Evolutionary conservation across 2,113 vertebrate species (phyloP).

Genomic region (Psammodynastes pulverulentus): DNA sequence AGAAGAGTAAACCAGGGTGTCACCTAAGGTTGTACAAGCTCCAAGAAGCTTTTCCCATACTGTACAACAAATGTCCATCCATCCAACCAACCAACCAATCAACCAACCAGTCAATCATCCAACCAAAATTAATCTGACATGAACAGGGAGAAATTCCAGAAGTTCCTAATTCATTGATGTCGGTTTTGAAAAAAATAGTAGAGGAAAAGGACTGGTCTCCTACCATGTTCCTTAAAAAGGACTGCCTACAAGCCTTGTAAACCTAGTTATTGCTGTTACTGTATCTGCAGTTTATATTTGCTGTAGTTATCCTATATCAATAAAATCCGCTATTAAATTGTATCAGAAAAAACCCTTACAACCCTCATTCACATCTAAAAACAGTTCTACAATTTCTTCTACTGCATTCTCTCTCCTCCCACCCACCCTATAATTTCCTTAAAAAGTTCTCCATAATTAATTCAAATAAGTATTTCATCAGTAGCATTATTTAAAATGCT

Average conservation of each 20-base stretch:
- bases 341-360: not conserved
- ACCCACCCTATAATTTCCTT: not conserved
- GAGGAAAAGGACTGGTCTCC: not conserved
- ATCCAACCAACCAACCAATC: not conserved
- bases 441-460: not conserved
- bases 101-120: not conserved
- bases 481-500: slow-evolving; percentile 3
- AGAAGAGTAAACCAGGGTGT: not conserved
- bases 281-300: not conserved
- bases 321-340: not conserved
- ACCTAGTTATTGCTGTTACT: not conserved
- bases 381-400: not conserved
- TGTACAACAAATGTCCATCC: not conserved
- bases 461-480: slow-evolving; percentile 7
- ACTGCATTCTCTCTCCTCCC: not conserved
- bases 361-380: not conserved
- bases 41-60: not conserved
- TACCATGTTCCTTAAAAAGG: not conserved
- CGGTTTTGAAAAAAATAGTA: not conserved
- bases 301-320: not conserved
- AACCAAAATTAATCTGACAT: not conserved
- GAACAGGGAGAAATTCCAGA: not conserved
- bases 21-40: not conserved
- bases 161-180: not conserved
- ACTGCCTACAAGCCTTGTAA: not conserved